Percentiles rank a stretch among this genome's conserved stretches.
Conservation (phyloP, 2,113 vertebrate species). For the Amphiprion ocellaris region DNA sequence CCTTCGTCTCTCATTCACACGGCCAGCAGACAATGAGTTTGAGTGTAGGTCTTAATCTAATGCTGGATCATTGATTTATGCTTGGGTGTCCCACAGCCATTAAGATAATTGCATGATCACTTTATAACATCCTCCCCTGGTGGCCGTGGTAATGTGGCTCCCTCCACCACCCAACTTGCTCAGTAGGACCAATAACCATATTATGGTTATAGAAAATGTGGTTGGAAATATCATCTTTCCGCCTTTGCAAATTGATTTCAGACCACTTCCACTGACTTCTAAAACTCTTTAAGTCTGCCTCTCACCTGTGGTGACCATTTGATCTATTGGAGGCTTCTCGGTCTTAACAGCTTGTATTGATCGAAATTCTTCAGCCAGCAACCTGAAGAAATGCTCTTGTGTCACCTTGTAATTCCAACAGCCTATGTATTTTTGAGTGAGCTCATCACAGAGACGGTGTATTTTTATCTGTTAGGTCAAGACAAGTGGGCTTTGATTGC, state of each 20-base stretch:
- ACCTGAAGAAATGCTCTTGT: conserved; percentile 47
- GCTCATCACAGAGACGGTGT: conserved; percentile 56
- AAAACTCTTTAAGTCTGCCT: conserved; percentile 76
- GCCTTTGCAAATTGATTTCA: conserved; percentile 79
- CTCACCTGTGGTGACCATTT: conserved; percentile 72
- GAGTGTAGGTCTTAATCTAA: conserved; percentile 78
- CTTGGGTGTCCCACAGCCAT: conserved; percentile 82
- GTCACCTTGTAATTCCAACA: conserved; percentile 75
- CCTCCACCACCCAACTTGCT: conserved; percentile 40
- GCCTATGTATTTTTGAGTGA: conserved; percentile 60
- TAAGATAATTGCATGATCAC: conserved; percentile 86
- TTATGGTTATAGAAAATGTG: conserved; percentile 75
- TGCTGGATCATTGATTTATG: conserved; percentile 83
- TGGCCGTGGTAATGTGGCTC: conserved; percentile 71
- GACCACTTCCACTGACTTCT: conserved; percentile 70
- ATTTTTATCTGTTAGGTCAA: conserved; percentile 57
- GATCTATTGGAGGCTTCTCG: conserved; percentile 73
- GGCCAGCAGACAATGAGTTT: conserved; percentile 54
- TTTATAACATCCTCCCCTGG: conserved; percentile 83
- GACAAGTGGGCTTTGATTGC: conserved; percentile 64
- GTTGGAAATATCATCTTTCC: conserved; percentile 80
- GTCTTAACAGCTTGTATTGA: conserved; percentile 79
- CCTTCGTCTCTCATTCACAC: conserved; percentile 14
- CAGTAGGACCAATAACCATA: conserved; percentile 73
- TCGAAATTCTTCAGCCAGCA: conserved; percentile 61